Base-by-base conservation (phyloP, 2,113 vertebrate genomes). In the Smithornis capensis region DNA sequence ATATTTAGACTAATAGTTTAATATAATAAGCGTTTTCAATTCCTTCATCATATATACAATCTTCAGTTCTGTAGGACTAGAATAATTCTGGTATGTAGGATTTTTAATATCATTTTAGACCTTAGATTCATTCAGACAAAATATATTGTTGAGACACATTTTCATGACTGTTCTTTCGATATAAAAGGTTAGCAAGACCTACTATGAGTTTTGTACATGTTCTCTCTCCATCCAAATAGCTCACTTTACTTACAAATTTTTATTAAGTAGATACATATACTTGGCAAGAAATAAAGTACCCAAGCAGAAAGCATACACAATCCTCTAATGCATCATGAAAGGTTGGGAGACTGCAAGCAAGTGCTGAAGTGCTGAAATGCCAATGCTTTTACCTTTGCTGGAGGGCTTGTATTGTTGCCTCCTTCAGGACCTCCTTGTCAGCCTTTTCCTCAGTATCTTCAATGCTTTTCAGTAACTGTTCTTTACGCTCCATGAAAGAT, bases 371-470 rank as follows among this genome's bases (percentile, higher is more conserved):
- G 14, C 79, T 23, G 21, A 93, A 68, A 16, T 74, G 31, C 7
- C 29, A 35, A 3, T 52, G 14, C 8, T 47, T 49, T 88, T 94
- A 99, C 99, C 99, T 99, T 97, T 98, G 99, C 73, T 99, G 99
- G 63, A 99, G 97, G 7, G 98, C 98, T 86, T 98, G 98, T 14
- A 98, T 96, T 10, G 98, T 98, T 76, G 96, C 98, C n/a, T 99
- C 99, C 81, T 97, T 98, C 52, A 98, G 55, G 12, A 92, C 96
- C 44, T 98, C 98, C n/a, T 91, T 97, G 92, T 97, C 98, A 12
- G 97, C 94, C 87, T 98, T 98, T 57, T 99, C 98, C 78, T 99
- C 98, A 28, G 98, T 96, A 92, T 99, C 98, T 89, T 98, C 98
- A 62, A 99, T 96, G 91, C 94, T 98, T 87, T 96, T 98, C 94